A percentile compares a stretch with the other conserved stretches of the same genome.
These are phyloP conservation scores for Ophiothrix spiculata DNA, from an alignment of 35 echinoderm and acorn worm species.

Conservation along the genomic window DNA sequence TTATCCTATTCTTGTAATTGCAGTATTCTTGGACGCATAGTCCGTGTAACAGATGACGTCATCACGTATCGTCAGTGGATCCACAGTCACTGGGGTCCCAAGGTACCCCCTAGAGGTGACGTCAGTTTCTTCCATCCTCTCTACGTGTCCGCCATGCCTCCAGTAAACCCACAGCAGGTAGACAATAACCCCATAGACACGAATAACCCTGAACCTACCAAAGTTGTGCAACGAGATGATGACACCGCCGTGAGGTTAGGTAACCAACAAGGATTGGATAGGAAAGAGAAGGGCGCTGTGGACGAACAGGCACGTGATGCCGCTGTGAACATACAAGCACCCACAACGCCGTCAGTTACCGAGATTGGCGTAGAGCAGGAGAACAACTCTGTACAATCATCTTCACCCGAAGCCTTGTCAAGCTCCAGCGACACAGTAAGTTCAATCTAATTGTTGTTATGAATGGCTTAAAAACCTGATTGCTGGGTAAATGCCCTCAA, in stretches of 20 bases:
- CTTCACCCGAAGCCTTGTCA: constrained; percentile 73
- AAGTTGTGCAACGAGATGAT: not conserved
- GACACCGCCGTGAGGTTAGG: not conserved
- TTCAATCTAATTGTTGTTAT: too few species aligned
- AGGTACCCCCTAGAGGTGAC: constrained; percentile 31
- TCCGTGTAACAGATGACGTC: constrained; percentile 93
- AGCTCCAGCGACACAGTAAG: constrained; percentile 87
- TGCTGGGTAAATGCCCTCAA: too few species aligned
- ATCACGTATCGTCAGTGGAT: constrained; percentile 74
- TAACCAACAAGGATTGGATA: not conserved
- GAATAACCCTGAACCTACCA: not conserved
- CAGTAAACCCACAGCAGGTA: constrained; percentile 13
- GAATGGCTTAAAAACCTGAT: too few species aligned
- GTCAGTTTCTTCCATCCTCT: constrained; percentile 23
- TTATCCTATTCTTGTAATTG: not conserved
- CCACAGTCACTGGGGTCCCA: constrained; percentile 71
- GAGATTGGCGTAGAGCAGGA: constrained; percentile 27
- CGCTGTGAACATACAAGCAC: not conserved
- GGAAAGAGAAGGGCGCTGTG: not conserved
- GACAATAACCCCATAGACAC: constrained; percentile 23
- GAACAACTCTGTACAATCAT: constrained; percentile 48
- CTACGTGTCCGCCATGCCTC: constrained; percentile 29
- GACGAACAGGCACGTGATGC: constrained; percentile 18
- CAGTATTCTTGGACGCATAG: constrained; percentile 91
- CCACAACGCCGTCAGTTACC: not conserved